A percentile compares a stretch with the other conserved stretches of the same genome.
These are phyloP conservation scores for Tetragonula clypearis DNA, from an alignment of 1,140 invertebrate genomes.

Conservation along the genomic window DNA sequence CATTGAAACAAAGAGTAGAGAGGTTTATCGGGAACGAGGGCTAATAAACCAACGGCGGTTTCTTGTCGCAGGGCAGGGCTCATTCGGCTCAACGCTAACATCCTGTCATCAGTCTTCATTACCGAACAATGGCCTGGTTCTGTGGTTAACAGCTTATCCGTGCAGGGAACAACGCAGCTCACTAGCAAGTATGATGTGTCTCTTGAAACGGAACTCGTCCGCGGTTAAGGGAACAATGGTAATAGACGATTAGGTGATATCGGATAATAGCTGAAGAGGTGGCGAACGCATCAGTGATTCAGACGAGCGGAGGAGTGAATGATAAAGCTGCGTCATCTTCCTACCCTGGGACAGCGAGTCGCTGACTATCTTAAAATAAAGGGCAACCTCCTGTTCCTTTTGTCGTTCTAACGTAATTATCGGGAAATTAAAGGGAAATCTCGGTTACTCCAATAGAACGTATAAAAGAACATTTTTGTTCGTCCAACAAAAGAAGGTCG, in stretches of 20 bases:
- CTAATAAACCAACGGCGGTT: slow-evolving; percentile 77
- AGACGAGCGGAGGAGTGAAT: slow-evolving; percentile 20
- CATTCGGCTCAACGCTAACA: slow-evolving; percentile 67
- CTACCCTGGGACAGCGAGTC: not conserved
- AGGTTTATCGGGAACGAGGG: slow-evolving; percentile 72
- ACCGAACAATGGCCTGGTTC: slow-evolving; percentile 70
- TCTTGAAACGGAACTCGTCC: slow-evolving; percentile 66
- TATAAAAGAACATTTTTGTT: not conserved
- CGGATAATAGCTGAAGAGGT: slow-evolving; percentile 57
- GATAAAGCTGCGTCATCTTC: slow-evolving; percentile 60
- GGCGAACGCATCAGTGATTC: slow-evolving; percentile 62
- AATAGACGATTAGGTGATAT: slow-evolving; percentile 68
- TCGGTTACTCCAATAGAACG: not conserved
- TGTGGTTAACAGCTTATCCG: slow-evolving; percentile 72
- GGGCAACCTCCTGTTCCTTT: not conserved
- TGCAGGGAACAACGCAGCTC: slow-evolving; percentile 59
- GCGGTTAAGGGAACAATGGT: slow-evolving; percentile 67
- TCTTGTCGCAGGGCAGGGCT: slow-evolving; percentile 69
- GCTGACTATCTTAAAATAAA: not conserved
- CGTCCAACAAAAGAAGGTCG: not conserved
- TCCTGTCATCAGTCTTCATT: slow-evolving; percentile 76
- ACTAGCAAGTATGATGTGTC: slow-evolving; percentile 62
- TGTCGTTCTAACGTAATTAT: not conserved
- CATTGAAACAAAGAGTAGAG: slow-evolving; percentile 72
- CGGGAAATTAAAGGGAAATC: not conserved